Percentiles rank a stretch among this genome's conserved stretches.
phyloP scores from a whole-genome alignment of 2,888 invertebrate genomes.

The Pocota personata region DNA sequence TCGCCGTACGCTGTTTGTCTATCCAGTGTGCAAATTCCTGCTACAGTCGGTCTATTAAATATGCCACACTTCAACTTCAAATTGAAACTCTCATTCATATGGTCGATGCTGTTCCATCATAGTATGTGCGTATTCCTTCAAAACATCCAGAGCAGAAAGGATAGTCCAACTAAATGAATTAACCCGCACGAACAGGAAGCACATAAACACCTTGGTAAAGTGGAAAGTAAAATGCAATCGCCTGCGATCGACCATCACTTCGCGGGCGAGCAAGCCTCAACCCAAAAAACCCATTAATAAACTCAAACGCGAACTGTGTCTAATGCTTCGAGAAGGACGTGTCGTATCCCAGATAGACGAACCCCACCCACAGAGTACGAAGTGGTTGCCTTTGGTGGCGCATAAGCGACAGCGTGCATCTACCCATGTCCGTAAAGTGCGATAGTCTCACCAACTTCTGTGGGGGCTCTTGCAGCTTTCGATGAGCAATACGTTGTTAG shows the following conservation, averaged over 20 bases:
- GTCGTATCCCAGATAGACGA: slow-evolving; percentile 28
- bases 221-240: slow-evolving; percentile 58
- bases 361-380: not conserved
- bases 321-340: slow-evolving; percentile 51
- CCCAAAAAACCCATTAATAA: slow-evolving; percentile 66
- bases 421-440: slow-evolving; percentile 8
- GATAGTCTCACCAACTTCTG: slow-evolving; percentile 37
- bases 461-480: slow-evolving; percentile 17
- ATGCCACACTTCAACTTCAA: slow-evolving; percentile 34
- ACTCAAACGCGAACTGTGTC: slow-evolving; percentile 55
- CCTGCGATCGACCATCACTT: slow-evolving; percentile 52
- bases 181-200: slow-evolving; percentile 18
- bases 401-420: slow-evolving; percentile 12
- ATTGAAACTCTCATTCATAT: slow-evolving; percentile 2
- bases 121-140: not conserved
- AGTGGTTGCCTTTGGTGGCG: slow-evolving; percentile 37
- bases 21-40: not conserved
- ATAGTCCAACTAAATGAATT: slow-evolving; percentile 21
- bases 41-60: slow-evolving; percentile 8
- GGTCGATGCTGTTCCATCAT: not conserved
- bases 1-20: not conserved
- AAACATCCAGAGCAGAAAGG: not conserved
- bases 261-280: slow-evolving; percentile 34
- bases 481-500: not conserved
- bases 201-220: slow-evolving; percentile 59